These are phyloP conservation scores for Chaitophorus viminalis DNA, from an alignment of 2,888 invertebrate genomes.

Conservation along the genomic window DNA sequence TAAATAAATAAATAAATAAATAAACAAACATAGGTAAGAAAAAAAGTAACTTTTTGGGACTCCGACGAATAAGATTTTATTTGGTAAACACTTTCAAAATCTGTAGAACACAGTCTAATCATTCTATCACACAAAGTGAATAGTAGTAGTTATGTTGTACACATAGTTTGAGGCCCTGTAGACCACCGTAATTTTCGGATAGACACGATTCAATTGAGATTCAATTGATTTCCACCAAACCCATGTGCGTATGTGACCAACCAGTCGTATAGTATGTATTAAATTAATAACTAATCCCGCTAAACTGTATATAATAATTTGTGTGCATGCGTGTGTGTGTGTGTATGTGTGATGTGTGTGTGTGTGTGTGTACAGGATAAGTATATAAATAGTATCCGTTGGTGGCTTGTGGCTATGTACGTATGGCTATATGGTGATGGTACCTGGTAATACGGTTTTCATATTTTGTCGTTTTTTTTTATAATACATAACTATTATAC, in stretches of 20 bases:
- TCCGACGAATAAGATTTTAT: background rate
- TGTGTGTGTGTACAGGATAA: no score
- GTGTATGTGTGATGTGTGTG: background rate
- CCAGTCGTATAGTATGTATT: background rate
- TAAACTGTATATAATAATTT: no score
- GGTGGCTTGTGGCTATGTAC: no score
- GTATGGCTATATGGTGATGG: background rate
- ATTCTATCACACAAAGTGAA: no score
- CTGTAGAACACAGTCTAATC: no score
- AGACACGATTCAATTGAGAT: constrained; percentile 33
- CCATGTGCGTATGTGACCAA: background rate
- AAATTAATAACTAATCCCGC: background rate
- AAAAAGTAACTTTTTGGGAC: no score
- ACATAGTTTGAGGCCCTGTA: background rate
- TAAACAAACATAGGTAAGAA: no score
- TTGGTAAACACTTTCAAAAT: no score
- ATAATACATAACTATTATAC: no score
- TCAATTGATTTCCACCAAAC: constrained; percentile 34
- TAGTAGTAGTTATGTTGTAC: no score
- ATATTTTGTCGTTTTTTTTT: background rate
- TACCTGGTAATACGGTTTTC: background rate
- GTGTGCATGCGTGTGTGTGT: background rate
- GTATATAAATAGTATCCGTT: no score
- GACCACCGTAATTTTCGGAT: background rate
- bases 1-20: no score